A percentile compares a stretch with the other conserved stretches of the same genome.
Conservation (phyloP, 2,797 vertebrate genomes). For the Myotis pilosus region DNA sequence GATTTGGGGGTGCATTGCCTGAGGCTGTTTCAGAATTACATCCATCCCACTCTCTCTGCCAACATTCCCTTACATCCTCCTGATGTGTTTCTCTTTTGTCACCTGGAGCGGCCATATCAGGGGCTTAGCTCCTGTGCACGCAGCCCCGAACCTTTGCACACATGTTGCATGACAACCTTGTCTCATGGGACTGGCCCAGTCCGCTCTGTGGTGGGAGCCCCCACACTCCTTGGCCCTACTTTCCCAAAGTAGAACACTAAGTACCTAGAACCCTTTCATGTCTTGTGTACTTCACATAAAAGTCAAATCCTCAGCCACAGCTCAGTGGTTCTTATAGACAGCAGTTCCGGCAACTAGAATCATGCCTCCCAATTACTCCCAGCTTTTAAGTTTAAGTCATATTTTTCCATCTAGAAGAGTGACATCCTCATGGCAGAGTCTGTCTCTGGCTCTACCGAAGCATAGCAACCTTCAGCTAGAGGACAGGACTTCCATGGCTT, state of each 20-base stretch:
- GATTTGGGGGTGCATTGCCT: neutral
- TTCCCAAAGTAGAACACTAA: neutral
- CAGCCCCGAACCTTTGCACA: neutral
- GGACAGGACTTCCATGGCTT: constrained; percentile 16
- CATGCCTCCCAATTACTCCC: neutral
- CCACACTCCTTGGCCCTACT: neutral
- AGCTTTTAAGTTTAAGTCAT: neutral
- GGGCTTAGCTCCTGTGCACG: fast-evolving
- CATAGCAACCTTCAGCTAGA: constrained; percentile 65
- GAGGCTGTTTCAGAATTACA: neutral
- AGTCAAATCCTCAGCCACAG: neutral
- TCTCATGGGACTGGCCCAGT: neutral
- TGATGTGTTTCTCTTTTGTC: neutral
- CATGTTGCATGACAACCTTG: neutral
- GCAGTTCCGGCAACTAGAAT: neutral
- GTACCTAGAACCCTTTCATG: neutral
- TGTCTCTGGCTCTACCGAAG: constrained; percentile 55
- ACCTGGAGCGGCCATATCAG: neutral
- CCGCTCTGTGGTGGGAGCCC: neutral
- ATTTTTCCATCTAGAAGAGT: neutral
- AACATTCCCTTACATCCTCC: neutral
- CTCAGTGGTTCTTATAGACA: constrained; percentile 20
- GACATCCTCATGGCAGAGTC: constrained; percentile 17
- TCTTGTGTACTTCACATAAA: neutral
- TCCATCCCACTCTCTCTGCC: neutral